Evolutionary conservation across 2,113 vertebrate genomes (phyloP).

Genomic region (Limanda limanda): DNA sequence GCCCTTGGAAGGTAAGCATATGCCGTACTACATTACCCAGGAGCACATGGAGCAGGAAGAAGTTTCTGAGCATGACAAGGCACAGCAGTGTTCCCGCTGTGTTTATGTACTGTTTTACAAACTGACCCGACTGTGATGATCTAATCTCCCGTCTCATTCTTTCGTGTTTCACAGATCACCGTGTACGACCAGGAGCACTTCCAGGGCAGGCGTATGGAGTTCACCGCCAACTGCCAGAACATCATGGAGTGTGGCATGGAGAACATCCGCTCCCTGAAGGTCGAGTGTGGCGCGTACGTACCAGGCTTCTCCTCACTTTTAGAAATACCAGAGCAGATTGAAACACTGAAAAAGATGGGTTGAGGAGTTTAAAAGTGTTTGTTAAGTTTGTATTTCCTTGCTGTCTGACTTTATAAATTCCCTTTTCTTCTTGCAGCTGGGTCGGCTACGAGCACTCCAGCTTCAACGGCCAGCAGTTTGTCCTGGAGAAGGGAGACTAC

Average conservation of each 20-base stretch:
- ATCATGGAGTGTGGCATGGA: slow-evolving; percentile 93
- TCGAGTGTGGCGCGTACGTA: slow-evolving; percentile 95
- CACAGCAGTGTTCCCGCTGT: background rate
- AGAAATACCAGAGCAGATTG: background rate
- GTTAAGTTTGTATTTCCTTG: background rate
- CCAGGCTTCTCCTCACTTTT: background rate
- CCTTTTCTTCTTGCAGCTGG: slow-evolving; percentile 83
- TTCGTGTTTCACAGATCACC: slow-evolving; percentile 87
- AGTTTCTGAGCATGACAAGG: background rate
- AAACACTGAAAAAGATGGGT: background rate
- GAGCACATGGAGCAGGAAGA: background rate
- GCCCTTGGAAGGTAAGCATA: slow-evolving; percentile 91
- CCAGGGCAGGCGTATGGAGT: slow-evolving; percentile 96
- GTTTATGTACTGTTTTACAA: background rate
- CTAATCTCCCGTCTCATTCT: background rate
- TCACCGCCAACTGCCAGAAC: slow-evolving; percentile 92
- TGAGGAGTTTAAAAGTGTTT: background rate
- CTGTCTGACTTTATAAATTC: background rate
- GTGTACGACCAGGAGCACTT: slow-evolving; percentile 97
- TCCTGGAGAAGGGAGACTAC: slow-evolving; percentile 98
- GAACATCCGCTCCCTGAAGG: slow-evolving; percentile 94
- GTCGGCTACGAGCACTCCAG: slow-evolving; percentile 96
- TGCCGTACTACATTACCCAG: background rate
- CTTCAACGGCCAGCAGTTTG: slow-evolving; percentile 96
- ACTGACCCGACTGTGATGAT: background rate